These are phyloP conservation scores for Lacerta viridis DNA, from an alignment of 2,797 vertebrate species.

Conservation along the genomic window DNA sequence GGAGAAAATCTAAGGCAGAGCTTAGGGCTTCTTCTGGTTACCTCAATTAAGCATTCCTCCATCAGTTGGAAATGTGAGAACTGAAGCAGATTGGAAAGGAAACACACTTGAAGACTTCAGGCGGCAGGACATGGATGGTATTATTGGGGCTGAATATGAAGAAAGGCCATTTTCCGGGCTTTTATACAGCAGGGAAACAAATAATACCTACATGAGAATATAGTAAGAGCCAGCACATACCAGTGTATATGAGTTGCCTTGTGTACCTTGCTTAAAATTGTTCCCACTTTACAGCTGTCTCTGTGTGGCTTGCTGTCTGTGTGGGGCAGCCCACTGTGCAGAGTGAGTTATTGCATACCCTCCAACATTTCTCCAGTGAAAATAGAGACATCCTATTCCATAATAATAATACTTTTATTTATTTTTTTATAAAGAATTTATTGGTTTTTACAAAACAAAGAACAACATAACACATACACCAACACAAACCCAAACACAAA, in stretches of 20 bases:
- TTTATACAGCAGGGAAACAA: background rate
- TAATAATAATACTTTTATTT: too few species aligned
- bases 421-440: too few species aligned
- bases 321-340: background rate
- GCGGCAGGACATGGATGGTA: background rate
- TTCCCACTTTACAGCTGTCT: background rate
- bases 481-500: too few species aligned
- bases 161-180: background rate
- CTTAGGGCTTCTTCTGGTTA: conserved; percentile 14
- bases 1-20: conserved; percentile 13
- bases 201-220: background rate
- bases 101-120: conserved; percentile 18
- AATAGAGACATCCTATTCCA: too few species aligned
- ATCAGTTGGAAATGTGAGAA: conserved; percentile 16
- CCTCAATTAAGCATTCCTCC: conserved; percentile 5
- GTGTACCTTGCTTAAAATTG: background rate
- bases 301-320: background rate
- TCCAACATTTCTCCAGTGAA: too few species aligned
- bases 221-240: background rate
- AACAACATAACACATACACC: too few species aligned
- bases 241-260: background rate
- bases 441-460: too few species aligned
- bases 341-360: background rate
- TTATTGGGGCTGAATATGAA: background rate
- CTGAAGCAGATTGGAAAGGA: conserved; percentile 9